These are phyloP conservation scores for Drosophila baimaii DNA, from an alignment of 1,140 invertebrate genomes.

Conservation along the genomic window DNA sequence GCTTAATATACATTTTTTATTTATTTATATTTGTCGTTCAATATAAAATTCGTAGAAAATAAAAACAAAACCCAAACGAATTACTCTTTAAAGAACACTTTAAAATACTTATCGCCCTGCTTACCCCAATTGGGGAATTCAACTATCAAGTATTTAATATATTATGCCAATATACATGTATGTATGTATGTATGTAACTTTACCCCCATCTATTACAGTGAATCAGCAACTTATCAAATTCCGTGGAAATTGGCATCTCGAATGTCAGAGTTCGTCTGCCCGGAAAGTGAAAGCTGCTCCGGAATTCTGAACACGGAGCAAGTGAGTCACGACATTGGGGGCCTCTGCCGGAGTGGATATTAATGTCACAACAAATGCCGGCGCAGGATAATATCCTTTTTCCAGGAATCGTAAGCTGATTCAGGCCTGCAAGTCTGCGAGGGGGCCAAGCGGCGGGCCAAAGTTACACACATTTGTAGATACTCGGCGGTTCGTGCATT, in stretches of 20 bases:
- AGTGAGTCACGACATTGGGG: conserved; percentile 60
- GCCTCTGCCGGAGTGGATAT: conserved; percentile 25
- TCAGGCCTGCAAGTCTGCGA: conserved; percentile 40
- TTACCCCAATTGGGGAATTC: conserved; percentile 4
- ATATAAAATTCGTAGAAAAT: not conserved
- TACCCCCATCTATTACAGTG: conserved; percentile 5
- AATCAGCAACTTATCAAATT: conserved; percentile 57
- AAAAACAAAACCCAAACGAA: not conserved
- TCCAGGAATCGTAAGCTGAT: conserved; percentile 72
- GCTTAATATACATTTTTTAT: not conserved
- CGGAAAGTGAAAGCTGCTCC: conserved; percentile 62
- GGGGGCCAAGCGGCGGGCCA: not conserved
- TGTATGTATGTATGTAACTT: no score
- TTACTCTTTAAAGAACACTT: not conserved
- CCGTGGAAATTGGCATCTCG: conserved; percentile 52
- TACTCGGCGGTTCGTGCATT: conserved; percentile 21
- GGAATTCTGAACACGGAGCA: conserved; percentile 33
- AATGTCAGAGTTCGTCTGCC: conserved; percentile 69
- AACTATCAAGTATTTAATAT: conserved; percentile 9
- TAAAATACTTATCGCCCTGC: not conserved
- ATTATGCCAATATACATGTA: not conserved
- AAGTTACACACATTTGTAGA: conserved; percentile 1
- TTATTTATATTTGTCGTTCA: not conserved
- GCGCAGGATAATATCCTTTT: conserved; percentile 79
- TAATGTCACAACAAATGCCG: conserved; percentile 78